These are phyloP conservation scores for Mantis religiosa DNA, from an alignment of 2,888 invertebrate species.

Conservation along the genomic window DNA sequence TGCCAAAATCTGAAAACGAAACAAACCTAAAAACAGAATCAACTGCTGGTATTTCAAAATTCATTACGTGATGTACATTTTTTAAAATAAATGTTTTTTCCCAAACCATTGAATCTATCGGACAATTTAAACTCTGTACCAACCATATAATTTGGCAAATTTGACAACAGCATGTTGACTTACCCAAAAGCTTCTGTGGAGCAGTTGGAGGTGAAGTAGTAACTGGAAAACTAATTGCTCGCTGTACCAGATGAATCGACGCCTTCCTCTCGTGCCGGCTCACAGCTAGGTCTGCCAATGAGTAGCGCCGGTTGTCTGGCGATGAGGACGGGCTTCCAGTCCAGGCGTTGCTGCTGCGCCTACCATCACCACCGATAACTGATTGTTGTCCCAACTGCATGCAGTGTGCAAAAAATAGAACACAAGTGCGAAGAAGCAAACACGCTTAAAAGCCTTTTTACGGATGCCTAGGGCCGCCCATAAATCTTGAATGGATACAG, in stretches of 20 bases:
- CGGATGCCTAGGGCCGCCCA: not conserved
- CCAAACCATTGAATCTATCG: too few relatives aligned
- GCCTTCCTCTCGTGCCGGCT: constrained; percentile 24
- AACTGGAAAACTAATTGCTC: not conserved
- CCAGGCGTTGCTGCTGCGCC: constrained; percentile 8
- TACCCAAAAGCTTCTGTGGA: not conserved
- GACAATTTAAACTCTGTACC: too few relatives aligned
- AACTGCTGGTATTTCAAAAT: too few relatives aligned
- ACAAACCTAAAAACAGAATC: too few relatives aligned
- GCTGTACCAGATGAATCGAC: constrained; percentile 4
- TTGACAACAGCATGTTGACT: not conserved
- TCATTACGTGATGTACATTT: too few relatives aligned
- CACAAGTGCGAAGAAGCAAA: not conserved
- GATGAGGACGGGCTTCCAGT: constrained; percentile 2
- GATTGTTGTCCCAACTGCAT: constrained; percentile 15
- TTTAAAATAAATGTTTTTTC: too few relatives aligned
- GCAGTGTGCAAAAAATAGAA: not conserved
- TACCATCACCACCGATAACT: constrained; percentile 8
- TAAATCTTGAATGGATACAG: not conserved
- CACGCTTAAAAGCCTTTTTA: not conserved
- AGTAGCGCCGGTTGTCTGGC: constrained; percentile 21
- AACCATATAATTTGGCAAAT: too few relatives aligned
- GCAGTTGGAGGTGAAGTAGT: not conserved
- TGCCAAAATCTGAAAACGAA: too few relatives aligned
- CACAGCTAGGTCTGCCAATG: constrained; percentile 25